Percentiles rank a stretch among this genome's conserved stretches.
Conservation (phyloP, 2,113 vertebrate species). For the Carassius carassius region DNA sequence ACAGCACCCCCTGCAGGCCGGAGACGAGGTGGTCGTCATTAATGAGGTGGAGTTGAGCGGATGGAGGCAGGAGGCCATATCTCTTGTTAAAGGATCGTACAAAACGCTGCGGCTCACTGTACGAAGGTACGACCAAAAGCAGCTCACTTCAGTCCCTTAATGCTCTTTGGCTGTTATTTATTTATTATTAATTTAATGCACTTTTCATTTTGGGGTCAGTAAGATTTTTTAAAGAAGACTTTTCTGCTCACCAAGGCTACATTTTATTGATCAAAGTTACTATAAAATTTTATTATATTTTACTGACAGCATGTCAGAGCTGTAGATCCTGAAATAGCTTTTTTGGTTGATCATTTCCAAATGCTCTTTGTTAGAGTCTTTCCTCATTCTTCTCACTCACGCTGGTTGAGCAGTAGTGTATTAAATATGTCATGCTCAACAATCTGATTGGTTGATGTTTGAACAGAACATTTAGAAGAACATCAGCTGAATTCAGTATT, state of each 20-base stretch:
- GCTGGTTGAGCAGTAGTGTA: neutral
- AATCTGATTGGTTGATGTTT: neutral
- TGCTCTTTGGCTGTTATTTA: neutral
- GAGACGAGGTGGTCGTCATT: conserved; percentile 87
- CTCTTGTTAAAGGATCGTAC: conserved; percentile 90
- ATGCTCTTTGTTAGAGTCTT: neutral
- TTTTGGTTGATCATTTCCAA: neutral
- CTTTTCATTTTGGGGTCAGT: neutral
- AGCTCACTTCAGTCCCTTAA: neutral
- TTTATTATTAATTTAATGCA: too few species aligned
- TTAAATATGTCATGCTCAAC: neutral
- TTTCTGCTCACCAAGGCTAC: neutral
- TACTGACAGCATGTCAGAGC: neutral
- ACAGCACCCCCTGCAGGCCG: conserved; percentile 79
- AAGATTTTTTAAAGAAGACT: neutral
- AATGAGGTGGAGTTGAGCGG: conserved; percentile 87
- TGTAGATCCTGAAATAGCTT: neutral
- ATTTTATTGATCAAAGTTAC: neutral
- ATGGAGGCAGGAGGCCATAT: conserved; percentile 87
- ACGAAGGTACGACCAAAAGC: conserved; percentile 79
- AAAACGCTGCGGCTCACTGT: conserved; percentile 85
- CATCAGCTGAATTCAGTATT: neutral
- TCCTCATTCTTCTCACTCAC: neutral
- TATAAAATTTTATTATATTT: neutral
- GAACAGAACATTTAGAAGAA: neutral